Conservation (phyloP, 2,113 vertebrate species). For the Colinus virginianus region DNA sequence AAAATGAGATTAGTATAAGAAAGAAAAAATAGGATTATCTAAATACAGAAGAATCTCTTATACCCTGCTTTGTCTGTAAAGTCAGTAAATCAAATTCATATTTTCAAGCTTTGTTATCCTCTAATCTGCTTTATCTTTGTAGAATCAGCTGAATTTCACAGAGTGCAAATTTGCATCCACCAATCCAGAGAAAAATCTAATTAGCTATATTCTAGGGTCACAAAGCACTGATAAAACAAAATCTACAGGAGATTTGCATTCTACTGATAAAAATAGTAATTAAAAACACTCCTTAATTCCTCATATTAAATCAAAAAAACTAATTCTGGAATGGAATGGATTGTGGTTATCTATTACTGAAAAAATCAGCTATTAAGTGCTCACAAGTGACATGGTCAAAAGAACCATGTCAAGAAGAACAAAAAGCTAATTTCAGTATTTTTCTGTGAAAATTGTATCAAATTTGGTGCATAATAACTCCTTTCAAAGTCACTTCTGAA, state of each 20-base stretch:
- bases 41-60: constrained; percentile 20
- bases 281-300: constrained; percentile 41
- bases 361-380: not conserved
- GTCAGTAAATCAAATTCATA: constrained; percentile 46
- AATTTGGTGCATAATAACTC: not conserved
- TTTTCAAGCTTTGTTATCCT: constrained; percentile 53
- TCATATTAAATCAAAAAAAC: constrained; percentile 42
- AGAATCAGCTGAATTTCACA: constrained; percentile 67
- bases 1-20: not conserved
- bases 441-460: not conserved
- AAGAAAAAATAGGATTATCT: constrained; percentile 1
- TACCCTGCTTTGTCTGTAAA: not conserved
- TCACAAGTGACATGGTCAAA: not conserved
- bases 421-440: not conserved
- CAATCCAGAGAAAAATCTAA: constrained; percentile 73
- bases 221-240: constrained; percentile 61
- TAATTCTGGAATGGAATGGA: constrained; percentile 36
- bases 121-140: constrained; percentile 61
- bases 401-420: not conserved
- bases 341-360: not conserved
- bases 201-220: constrained; percentile 66
- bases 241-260: constrained; percentile 61
- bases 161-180: constrained; percentile 58
- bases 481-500: constrained; percentile 21
- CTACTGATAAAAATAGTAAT: constrained; percentile 61